phyloP scores from a whole-genome alignment of 2,113 vertebrate species.

The Brachypodius melanocephalos region DNA sequence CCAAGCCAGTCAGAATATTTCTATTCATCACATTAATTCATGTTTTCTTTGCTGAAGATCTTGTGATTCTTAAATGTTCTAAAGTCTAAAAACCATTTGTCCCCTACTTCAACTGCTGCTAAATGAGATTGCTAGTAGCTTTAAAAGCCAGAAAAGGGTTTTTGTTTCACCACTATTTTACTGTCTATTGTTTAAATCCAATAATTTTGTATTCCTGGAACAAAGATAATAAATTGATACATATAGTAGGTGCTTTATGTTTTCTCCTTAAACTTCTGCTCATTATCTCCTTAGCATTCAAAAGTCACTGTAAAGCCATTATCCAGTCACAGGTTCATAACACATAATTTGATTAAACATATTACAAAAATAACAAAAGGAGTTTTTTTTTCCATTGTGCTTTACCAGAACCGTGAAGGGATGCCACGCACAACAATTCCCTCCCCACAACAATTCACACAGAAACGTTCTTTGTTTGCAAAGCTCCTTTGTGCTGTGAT shows the following conservation, averaged over 20 bases:
- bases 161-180: neutral
- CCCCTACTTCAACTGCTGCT: neutral
- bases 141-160: neutral
- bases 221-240: neutral
- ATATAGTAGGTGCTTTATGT: neutral
- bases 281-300: neutral
- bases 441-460: neutral
- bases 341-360: neutral
- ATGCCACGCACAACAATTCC: constrained; percentile 6
- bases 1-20: neutral
- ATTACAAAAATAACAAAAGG: neutral
- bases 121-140: neutral
- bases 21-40: neutral
- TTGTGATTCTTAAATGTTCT: neutral
- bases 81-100: neutral
- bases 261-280: neutral
- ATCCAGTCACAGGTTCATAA: neutral
- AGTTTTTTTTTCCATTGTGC: neutral
- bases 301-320: neutral
- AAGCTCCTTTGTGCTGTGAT: constrained; percentile 41
- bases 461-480: constrained; percentile 10
- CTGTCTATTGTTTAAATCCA: constrained; percentile 7
- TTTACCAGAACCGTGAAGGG: constrained; percentile 1
- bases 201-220: constrained; percentile 6
- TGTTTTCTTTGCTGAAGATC: neutral